phyloP scores from a whole-genome alignment of 2,888 invertebrate genomes.

The Torymus aiolomorphi region DNA sequence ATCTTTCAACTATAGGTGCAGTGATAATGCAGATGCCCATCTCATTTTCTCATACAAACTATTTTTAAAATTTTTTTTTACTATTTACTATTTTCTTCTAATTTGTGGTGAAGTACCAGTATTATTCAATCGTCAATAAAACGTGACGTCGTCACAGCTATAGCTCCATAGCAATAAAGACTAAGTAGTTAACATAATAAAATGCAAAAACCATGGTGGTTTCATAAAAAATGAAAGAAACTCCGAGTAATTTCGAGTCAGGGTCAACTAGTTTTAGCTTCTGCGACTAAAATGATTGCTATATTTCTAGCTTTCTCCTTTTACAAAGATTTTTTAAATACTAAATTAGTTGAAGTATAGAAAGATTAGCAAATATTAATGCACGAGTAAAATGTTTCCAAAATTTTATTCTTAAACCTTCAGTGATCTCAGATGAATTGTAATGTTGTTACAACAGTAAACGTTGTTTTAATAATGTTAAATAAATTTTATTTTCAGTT shows the following conservation, averaged over 20 bases:
- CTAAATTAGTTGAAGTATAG: slow-evolving; percentile 8
- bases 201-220: slow-evolving; percentile 68
- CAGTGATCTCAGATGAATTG: neutral
- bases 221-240: slow-evolving; percentile 60
- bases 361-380: neutral
- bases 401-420: slow-evolving; percentile 9
- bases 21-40: slow-evolving; percentile 44
- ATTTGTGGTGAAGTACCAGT: slow-evolving; percentile 62
- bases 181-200: slow-evolving; percentile 58
- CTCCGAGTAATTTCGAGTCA: slow-evolving; percentile 40
- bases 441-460: neutral
- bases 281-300: neutral
- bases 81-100: slow-evolving; percentile 37
- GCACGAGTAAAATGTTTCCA: slow-evolving; percentile 8
- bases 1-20: slow-evolving; percentile 37
- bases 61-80: slow-evolving; percentile 25
- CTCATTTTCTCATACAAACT: slow-evolving; percentile 23
- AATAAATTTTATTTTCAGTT: no score
- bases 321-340: slow-evolving; percentile 13
- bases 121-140: slow-evolving; percentile 68
- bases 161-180: slow-evolving; percentile 68
- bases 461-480: neutral
- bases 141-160: slow-evolving; percentile 64
- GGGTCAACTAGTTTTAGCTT: slow-evolving; percentile 43
- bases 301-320: slow-evolving; percentile 1